Evolutionary conservation across 2,888 invertebrate genomes (phyloP).

Genomic region (Microctonus hyperodae): DNA sequence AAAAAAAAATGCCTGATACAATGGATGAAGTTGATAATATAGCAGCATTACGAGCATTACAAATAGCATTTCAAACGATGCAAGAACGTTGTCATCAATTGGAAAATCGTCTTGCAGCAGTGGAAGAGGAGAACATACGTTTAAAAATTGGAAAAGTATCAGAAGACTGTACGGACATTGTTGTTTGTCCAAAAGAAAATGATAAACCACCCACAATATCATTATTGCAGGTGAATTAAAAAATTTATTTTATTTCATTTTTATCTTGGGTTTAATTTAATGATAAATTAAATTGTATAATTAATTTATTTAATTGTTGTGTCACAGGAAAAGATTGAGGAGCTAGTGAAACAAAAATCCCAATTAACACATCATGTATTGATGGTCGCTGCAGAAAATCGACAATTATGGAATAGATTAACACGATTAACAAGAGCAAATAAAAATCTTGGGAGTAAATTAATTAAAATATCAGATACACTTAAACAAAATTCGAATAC

Average conservation of each 20-base stretch:
- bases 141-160: conserved; percentile 64
- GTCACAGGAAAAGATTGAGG: conserved; percentile 72
- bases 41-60: conserved; percentile 68
- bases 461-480: conserved; percentile 66
- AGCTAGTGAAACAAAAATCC: conserved; percentile 77
- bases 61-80: conserved; percentile 82
- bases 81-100: conserved; percentile 80
- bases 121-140: conserved; percentile 80
- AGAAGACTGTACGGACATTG: conserved; percentile 25
- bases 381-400: conserved; percentile 84
- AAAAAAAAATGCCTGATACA: conserved; percentile 27
- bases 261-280: conserved; percentile 5
- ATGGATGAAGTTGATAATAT: conserved; percentile 22
- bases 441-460: conserved; percentile 65
- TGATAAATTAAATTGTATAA: conserved; percentile 44
- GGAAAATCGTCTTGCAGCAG: conserved; percentile 72
- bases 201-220: conserved; percentile 17
- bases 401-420: conserved; percentile 79
- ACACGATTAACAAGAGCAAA: conserved; percentile 71
- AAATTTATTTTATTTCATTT: background rate
- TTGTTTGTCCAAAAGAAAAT: conserved; percentile 5
- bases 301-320: conserved; percentile 44
- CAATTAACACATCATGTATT: conserved; percentile 79
- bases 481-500: conserved; percentile 62
- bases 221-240: conserved; percentile 25